Percentiles rank a stretch among this genome's conserved stretches.
Evolutionary conservation across 2,888 invertebrate genomes (phyloP).

Genomic region (Drosophila pseudotalamancana): DNA sequence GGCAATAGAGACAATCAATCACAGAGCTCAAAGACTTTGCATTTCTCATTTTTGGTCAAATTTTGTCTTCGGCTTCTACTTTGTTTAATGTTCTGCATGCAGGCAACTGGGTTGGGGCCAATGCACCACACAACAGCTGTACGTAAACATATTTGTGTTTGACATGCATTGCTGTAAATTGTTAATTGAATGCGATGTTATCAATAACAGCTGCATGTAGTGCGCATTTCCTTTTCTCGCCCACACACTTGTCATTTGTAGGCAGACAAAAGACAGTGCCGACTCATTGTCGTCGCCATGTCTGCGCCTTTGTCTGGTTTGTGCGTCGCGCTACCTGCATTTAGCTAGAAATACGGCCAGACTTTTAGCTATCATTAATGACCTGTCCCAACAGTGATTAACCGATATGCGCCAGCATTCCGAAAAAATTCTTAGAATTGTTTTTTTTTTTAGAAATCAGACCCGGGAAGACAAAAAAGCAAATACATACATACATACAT

Average conservation of each 20-base stretch:
- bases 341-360: slow-evolving; percentile 37
- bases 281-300: slow-evolving; percentile 47
- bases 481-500: too few species aligned
- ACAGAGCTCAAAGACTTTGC: slow-evolving; percentile 18
- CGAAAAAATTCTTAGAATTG: slow-evolving; percentile 44
- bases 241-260: slow-evolving; percentile 21
- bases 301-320: slow-evolving; percentile 46
- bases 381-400: slow-evolving; percentile 59
- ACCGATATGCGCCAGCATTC: slow-evolving; percentile 16
- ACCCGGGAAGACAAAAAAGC: slow-evolving; percentile 13
- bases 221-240: slow-evolving; percentile 33
- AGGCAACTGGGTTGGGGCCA: slow-evolving; percentile 44
- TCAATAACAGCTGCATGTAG: slow-evolving; percentile 34
- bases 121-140: slow-evolving; percentile 38
- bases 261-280: slow-evolving; percentile 43
- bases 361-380: slow-evolving; percentile 38
- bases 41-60: slow-evolving; percentile 23
- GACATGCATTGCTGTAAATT: slow-evolving; percentile 33
- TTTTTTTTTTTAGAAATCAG: not conserved
- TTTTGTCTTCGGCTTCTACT: slow-evolving; percentile 40
- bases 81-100: slow-evolving; percentile 51
- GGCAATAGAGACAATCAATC: slow-evolving; percentile 22
- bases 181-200: slow-evolving; percentile 30
- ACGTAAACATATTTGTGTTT: slow-evolving; percentile 43
- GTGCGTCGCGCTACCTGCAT: slow-evolving; percentile 48